Conservation (phyloP, 2,888 invertebrate genomes). For the Pseudoips prasinana region DNA sequence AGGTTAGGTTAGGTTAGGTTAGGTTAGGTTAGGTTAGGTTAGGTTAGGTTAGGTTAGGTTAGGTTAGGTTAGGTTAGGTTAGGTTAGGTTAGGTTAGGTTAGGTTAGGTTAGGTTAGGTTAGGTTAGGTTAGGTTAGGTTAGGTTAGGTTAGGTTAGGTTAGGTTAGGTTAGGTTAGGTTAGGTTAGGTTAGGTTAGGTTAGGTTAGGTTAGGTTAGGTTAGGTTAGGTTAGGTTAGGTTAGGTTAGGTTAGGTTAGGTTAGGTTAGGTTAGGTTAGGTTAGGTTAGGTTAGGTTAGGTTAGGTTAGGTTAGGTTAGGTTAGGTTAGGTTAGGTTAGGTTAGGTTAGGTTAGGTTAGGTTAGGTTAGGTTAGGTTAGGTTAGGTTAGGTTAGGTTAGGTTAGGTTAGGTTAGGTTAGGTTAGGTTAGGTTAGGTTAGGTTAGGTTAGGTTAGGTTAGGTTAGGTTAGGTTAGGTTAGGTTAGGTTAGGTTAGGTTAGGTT, state of each 20-base stretch:
- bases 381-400: constrained; percentile 7
- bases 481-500: constrained; percentile 10
- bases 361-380: constrained; percentile 7
- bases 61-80: constrained; percentile 9
- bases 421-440: constrained; percentile 6
- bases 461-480: constrained; percentile 7
- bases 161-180: constrained; percentile 9
- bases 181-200: constrained; percentile 15
- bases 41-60: constrained; percentile 9
- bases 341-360: constrained; percentile 7
- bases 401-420: constrained; percentile 6
- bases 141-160: constrained; percentile 9
- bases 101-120: constrained; percentile 9
- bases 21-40: constrained; percentile 9
- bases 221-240: constrained; percentile 7
- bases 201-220: constrained; percentile 10
- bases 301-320: constrained; percentile 7
- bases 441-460: constrained; percentile 7
- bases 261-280: constrained; percentile 7
- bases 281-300: constrained; percentile 7
- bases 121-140: constrained; percentile 9
- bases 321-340: constrained; percentile 7
- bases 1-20: constrained; percentile 9
- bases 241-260: constrained; percentile 7
- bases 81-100: constrained; percentile 9